These are phyloP conservation scores for Ephestia elutella DNA, from an alignment of 1,140 invertebrate species.

Conservation along the genomic window DNA sequence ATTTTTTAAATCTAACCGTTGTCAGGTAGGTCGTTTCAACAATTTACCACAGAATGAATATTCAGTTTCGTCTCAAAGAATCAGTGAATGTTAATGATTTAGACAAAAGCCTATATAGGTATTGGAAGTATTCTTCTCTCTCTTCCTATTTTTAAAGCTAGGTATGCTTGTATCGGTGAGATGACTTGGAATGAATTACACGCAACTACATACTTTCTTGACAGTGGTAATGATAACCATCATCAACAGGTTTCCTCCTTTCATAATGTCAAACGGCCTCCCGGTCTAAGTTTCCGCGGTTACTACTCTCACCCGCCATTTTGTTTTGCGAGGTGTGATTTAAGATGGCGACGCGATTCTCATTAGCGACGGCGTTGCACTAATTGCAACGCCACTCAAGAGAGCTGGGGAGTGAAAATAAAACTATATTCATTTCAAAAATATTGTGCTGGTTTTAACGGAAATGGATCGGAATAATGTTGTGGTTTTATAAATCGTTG, in stretches of 20 bases:
- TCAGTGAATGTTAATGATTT: no score
- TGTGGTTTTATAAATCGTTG: not conserved
- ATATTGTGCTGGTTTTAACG: not conserved
- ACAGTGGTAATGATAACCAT: no score
- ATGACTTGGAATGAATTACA: no score
- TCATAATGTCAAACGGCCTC: no score
- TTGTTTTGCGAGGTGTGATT: constrained; percentile 24
- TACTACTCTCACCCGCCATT: constrained; percentile 24
- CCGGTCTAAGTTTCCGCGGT: not conserved
- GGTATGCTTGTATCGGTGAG: no score
- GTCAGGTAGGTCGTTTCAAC: not conserved
- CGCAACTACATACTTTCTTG: no score
- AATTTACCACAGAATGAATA: not conserved
- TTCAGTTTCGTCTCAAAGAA: not conserved
- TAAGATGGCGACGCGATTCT: constrained; percentile 25
- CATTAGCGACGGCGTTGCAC: constrained; percentile 25
- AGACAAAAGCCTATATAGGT: no score
- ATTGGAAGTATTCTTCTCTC: no score
- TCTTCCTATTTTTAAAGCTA: no score
- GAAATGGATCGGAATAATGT: not conserved
- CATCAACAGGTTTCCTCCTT: no score
- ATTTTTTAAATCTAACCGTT: not conserved
- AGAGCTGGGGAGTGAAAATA: constrained; percentile 1
- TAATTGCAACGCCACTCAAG: constrained; percentile 29
- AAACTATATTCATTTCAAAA: not conserved